These are phyloP conservation scores for Marmota monax DNA, from an alignment of 2,113 vertebrate genomes.

Conservation along the genomic window DNA sequence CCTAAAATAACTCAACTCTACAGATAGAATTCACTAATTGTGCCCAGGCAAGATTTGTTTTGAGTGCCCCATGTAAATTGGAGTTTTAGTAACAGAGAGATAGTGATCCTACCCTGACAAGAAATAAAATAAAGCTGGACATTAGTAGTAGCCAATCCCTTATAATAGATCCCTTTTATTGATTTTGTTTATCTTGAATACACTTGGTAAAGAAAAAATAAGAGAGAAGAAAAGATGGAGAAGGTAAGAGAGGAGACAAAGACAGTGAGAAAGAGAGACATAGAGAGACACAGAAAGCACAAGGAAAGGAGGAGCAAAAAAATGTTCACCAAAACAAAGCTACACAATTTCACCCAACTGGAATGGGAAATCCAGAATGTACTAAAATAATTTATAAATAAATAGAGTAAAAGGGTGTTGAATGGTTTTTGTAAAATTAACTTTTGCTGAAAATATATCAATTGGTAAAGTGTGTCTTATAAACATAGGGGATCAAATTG, in stretches of 20 bases:
- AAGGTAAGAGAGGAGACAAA: no score
- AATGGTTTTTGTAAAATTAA: neutral
- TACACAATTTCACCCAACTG: neutral
- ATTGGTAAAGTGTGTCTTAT: neutral
- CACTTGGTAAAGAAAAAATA: neutral
- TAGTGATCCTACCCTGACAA: neutral
- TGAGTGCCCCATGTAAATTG: neutral
- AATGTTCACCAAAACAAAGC: neutral
- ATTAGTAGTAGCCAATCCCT: neutral
- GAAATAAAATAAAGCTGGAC: neutral
- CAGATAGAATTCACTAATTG: neutral
- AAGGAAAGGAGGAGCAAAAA: neutral
- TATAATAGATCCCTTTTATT: neutral
- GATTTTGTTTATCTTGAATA: neutral
- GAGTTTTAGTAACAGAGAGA: neutral
- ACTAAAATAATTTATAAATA: neutral
- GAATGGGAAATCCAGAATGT: neutral
- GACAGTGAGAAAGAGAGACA: no score
- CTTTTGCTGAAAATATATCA: neutral
- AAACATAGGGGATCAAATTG: neutral
- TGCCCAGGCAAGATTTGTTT: neutral
- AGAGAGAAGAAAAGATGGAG: no score
- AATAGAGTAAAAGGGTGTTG: neutral
- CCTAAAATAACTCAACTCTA: no score
- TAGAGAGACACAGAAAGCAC: neutral